Base-by-base conservation (phyloP, 2,888 invertebrate species). In the Melanostoma scalare region DNA sequence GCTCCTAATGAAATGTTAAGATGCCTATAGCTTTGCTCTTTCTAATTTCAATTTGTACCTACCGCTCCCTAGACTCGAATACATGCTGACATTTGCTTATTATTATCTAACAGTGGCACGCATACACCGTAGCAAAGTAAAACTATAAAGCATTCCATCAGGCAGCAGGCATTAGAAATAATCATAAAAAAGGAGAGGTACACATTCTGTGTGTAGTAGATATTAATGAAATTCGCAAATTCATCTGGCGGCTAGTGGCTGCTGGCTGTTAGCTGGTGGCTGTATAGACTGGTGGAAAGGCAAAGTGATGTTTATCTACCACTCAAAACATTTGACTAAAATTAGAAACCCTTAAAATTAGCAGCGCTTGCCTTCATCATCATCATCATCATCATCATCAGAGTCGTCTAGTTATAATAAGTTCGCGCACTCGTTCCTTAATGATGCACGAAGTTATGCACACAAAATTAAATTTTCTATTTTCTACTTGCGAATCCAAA, bases 291-390 rank as follows among this genome's bases (percentile, higher is more conserved):
- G 52, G 20, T 20, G 20, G 20, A 20, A 20, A 20, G 6, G 31
- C 2, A 36, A 33, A 33, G 53, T 9, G 30, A 2, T 33, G 0
- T 10, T 6, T 10, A 42, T 2, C 69, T 35, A 44, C 31, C 8
- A 33, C 3, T 33, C 42, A 20, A 36, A 20, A 40, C 33, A 72
- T 72, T 46, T 53, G 48, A 53, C 61, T 67, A 81, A 76, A 81
- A 72, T 81, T 81, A 76, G 77, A 76, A 67, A 55, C 72, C 67
- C 60, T 76, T 50, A 77, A 76, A 77, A 78, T 72, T 72, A 42
- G 60, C 58, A 65, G 72, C 50, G 50, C 42, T 50, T 48, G 10
- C 42, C 40, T 20, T 20, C 20, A 20, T 20, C 20, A 20, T 20
- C 31, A 53, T 76, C 67, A 63, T 20, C 20, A 20, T 20, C 20